phyloP scores from a whole-genome alignment of 1,140 invertebrate genomes.

The Belonocnema kinseyi region DNA sequence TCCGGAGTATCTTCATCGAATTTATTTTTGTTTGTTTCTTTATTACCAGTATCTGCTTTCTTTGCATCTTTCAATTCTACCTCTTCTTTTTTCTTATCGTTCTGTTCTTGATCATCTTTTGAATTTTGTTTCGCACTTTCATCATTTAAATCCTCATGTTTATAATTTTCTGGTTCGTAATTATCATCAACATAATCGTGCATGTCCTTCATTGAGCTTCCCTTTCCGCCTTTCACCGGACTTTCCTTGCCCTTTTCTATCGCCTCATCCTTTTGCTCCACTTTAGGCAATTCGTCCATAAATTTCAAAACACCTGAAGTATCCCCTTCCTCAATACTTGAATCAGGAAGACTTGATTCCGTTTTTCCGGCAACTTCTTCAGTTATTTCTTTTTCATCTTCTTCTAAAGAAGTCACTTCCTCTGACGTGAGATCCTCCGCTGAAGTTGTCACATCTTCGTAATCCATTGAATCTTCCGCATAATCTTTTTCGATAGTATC shows the following conservation, averaged over 20 bases:
- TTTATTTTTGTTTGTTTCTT: slow-evolving; percentile 17
- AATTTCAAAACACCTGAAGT: slow-evolving; percentile 74
- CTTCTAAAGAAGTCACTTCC: slow-evolving; percentile 20
- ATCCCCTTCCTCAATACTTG: slow-evolving; percentile 53
- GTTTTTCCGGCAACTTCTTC: slow-evolving; percentile 10
- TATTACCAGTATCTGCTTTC: background rate
- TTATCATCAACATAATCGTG: slow-evolving; percentile 78
- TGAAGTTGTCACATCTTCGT: slow-evolving; percentile 1
- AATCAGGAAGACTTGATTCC: slow-evolving; percentile 7
- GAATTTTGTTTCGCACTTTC: background rate
- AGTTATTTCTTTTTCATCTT: background rate
- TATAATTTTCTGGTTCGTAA: slow-evolving; percentile 74
- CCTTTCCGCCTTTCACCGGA: slow-evolving; percentile 47
- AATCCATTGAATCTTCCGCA: slow-evolving; percentile 5
- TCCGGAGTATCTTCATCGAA: slow-evolving; percentile 33
- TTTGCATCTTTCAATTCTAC: background rate
- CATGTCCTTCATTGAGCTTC: slow-evolving; percentile 42
- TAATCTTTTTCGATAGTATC: background rate
- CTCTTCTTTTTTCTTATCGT: slow-evolving; percentile 8
- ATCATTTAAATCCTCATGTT: slow-evolving; percentile 36
- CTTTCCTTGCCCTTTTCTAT: slow-evolving; percentile 45
- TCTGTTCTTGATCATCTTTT: slow-evolving; percentile 33
- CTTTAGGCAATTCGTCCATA: slow-evolving; percentile 70
- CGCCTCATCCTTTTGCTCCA: slow-evolving; percentile 56
- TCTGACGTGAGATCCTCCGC: slow-evolving; percentile 31